Base-by-base conservation (phyloP, 1,140 invertebrate genomes). In the Lepidostoma basale region DNA sequence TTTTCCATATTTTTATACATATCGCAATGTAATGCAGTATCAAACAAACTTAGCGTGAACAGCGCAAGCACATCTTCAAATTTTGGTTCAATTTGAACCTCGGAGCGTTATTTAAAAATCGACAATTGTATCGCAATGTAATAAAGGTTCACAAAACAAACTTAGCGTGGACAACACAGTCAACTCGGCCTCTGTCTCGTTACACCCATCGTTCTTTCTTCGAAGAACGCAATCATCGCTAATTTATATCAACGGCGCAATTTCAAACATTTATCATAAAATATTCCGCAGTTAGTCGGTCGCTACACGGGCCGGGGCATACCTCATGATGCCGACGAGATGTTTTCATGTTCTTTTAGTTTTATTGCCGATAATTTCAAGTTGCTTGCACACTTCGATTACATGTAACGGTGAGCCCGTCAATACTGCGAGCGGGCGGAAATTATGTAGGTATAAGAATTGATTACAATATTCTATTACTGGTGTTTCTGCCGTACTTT, bases 251-350 rank as follows among this genome's bases (percentile, higher is more conserved):
- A 60, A 56, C 52, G 33, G 52, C 25, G 70, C 62, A 72, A 72
- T 72, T 72, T 72, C 70, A 72, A 72, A 62, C 70, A 68, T 72
- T 72, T 72, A 72, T 72, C 66, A 68, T 72, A 72, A 72, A 71
- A 59, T 59, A 36, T 45, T 62, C 59, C 22, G 39, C 59, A 62
- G 39, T 45, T 39, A 6, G 56, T 23, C 20, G 44, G 20, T n/a
- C 45, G 22, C 20, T 20, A 56, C 25, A 56, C 52, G 52, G 52
- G 14, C 14, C 28, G 28, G 16, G 14, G 52, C 25, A 56, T 56
- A 30, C 25, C 52, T 56, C 49, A 26, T 45, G 12, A 30, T 20
- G 54, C 30, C 16, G 30, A 59, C 54, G 22, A 39, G 9, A 20
- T 59, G 36, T 59, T 45, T 14, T 10, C 66, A 36, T 72, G 70